Percentiles rank a stretch among this genome's conserved stretches.
These are phyloP conservation scores for Polymixis flavicincta DNA, from an alignment of 2,888 invertebrate genomes.

Conservation along the genomic window DNA sequence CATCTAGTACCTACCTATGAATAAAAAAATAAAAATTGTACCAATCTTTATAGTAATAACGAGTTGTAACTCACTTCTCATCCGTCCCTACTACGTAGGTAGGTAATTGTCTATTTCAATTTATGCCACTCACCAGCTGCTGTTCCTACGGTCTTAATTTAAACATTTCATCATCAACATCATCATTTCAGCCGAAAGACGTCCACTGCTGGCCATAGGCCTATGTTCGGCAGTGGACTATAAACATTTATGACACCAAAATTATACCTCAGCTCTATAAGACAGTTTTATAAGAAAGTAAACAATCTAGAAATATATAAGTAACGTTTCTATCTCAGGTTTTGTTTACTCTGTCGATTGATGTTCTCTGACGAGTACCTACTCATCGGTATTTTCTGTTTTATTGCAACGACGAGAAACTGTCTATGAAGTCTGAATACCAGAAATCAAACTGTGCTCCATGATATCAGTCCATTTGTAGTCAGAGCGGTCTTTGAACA, in stretches of 20 bases:
- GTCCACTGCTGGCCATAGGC: too few relatives aligned
- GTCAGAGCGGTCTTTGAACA: neutral
- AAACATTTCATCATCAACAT: too few relatives aligned
- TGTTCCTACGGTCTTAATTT: neutral
- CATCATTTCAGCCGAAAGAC: too few relatives aligned
- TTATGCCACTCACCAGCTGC: neutral
- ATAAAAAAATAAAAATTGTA: too few relatives aligned
- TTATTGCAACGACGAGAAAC: neutral
- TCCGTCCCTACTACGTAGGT: neutral
- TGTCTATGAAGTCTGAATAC: neutral
- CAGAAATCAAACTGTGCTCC: neutral
- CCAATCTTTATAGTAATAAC: too few relatives aligned
- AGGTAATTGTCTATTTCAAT: neutral
- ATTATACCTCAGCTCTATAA: neutral
- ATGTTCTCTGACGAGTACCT: neutral
- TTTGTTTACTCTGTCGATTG: slow-evolving; percentile 7
- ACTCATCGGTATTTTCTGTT: neutral
- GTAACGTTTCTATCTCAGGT: neutral
- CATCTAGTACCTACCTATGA: too few relatives aligned
- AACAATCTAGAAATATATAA: neutral
- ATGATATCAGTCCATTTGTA: slow-evolving; percentile 13
- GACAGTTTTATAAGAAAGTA: too few relatives aligned
- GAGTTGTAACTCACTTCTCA: neutral
- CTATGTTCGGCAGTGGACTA: too few relatives aligned
- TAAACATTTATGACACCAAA: neutral